Conservation (phyloP, 1,140 invertebrate genomes). For the Nixonia krombeini region DNA sequence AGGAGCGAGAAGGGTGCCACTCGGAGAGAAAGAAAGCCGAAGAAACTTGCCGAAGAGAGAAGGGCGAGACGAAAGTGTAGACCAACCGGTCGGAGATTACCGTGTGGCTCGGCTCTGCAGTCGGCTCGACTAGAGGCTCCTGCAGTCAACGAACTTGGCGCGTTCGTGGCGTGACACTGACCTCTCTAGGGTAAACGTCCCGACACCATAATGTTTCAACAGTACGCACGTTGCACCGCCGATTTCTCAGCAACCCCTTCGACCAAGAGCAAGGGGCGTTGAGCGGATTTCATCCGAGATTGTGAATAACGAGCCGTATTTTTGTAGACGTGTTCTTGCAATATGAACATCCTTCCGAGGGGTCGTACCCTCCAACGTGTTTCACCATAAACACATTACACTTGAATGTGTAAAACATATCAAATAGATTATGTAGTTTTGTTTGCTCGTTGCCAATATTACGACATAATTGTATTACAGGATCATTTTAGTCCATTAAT, state of each 20-base stretch:
- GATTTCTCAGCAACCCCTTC: constrained; percentile 24
- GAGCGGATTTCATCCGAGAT: no score
- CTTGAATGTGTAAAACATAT: no score
- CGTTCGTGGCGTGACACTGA: constrained; percentile 44
- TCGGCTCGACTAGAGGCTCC: constrained; percentile 29
- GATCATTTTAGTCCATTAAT: no score
- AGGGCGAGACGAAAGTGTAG: constrained; percentile 49
- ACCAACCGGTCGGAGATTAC: constrained; percentile 51
- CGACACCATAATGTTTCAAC: constrained; percentile 25
- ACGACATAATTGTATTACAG: no score
- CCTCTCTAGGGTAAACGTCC: constrained; percentile 43
- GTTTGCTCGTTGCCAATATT: no score
- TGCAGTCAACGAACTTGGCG: constrained; percentile 49
- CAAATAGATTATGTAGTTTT: no score
- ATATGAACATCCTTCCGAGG: no score
- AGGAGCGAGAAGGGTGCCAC: constrained; percentile 1
- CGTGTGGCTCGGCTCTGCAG: constrained; percentile 27
- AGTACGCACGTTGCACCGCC: constrained; percentile 16
- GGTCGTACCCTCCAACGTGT: no score
- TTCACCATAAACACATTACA: no score
- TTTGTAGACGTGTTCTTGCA: no score
- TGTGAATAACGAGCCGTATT: no score
- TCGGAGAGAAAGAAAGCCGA: not conserved
- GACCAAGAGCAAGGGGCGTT: no score
- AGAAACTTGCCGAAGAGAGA: constrained; percentile 25